These are phyloP conservation scores for Chlamydotis undulata DNA, from an alignment of 2,113 vertebrate species.

Conservation along the genomic window DNA sequence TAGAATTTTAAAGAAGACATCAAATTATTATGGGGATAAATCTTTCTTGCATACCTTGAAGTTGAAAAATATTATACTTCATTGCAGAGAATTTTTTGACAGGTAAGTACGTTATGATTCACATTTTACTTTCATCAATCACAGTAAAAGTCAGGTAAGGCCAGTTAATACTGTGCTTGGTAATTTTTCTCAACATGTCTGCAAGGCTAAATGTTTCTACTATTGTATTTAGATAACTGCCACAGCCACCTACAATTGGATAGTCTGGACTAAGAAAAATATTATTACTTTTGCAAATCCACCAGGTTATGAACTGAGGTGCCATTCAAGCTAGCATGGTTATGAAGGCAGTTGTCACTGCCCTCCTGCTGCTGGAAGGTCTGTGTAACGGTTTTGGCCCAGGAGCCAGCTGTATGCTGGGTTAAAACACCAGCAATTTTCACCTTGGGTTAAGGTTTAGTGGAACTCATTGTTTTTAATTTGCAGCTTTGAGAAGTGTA, in stretches of 20 bases:
- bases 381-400: background rate
- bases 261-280: background rate
- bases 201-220: background rate
- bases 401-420: background rate
- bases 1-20: background rate
- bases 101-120: background rate
- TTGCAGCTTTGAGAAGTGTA: constrained; percentile 61
- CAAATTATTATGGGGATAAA: background rate
- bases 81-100: background rate
- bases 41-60: background rate
- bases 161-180: background rate
- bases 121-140: background rate
- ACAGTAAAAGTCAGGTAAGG: background rate
- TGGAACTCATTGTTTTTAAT: constrained; percentile 65
- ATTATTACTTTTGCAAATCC: background rate
- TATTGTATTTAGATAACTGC: background rate
- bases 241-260: background rate
- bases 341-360: background rate
- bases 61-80: background rate
- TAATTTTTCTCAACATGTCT: background rate
- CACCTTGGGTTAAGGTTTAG: constrained; percentile 46
- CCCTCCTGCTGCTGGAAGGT: background rate
- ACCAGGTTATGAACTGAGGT: background rate
- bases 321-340: background rate
- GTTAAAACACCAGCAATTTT: constrained; percentile 28